phyloP scores from a whole-genome alignment of 2,888 invertebrate genomes.

The Polydrusus cervinus region DNA sequence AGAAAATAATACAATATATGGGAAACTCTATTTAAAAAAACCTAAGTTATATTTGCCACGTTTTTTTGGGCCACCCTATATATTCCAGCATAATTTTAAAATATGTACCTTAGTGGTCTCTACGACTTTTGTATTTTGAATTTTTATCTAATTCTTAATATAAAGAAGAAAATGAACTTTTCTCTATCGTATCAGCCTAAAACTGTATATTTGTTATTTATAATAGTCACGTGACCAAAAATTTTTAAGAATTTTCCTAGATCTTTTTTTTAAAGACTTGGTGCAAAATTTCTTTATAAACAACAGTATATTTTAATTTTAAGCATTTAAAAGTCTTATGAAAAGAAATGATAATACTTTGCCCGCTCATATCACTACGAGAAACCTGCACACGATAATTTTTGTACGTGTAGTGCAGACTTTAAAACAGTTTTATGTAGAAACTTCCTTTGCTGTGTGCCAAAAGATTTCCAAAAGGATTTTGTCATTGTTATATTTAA shows the following conservation, averaged over 20 bases:
- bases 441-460: slow-evolving; percentile 51
- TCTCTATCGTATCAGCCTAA: too few relatives aligned
- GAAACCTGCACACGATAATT: slow-evolving; percentile 25
- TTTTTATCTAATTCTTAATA: too few relatives aligned
- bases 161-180: too few relatives aligned
- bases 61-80: too few relatives aligned
- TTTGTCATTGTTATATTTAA: slow-evolving; percentile 67
- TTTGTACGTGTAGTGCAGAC: slow-evolving; percentile 30
- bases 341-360: slow-evolving; percentile 56
- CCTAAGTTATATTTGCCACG: too few relatives aligned
- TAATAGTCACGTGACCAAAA: too few relatives aligned
- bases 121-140: too few relatives aligned
- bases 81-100: too few relatives aligned
- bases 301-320: slow-evolving; percentile 5
- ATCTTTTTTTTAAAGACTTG: slow-evolving; percentile 5
- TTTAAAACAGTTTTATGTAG: slow-evolving; percentile 32
- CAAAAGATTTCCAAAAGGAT: slow-evolving; percentile 58
- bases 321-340: slow-evolving; percentile 54
- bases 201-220: too few relatives aligned
- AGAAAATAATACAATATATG: too few relatives aligned
- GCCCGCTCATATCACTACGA: slow-evolving; percentile 61
- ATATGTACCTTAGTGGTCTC: too few relatives aligned
- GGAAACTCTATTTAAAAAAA: too few relatives aligned
- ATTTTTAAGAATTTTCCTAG: not conserved
- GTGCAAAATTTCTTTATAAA: slow-evolving; percentile 9